Evolutionary conservation across 2,113 vertebrate genomes (phyloP), one percentile per base, ranked within the genome.

Genomic region (Tetrax tetrax): DNA sequence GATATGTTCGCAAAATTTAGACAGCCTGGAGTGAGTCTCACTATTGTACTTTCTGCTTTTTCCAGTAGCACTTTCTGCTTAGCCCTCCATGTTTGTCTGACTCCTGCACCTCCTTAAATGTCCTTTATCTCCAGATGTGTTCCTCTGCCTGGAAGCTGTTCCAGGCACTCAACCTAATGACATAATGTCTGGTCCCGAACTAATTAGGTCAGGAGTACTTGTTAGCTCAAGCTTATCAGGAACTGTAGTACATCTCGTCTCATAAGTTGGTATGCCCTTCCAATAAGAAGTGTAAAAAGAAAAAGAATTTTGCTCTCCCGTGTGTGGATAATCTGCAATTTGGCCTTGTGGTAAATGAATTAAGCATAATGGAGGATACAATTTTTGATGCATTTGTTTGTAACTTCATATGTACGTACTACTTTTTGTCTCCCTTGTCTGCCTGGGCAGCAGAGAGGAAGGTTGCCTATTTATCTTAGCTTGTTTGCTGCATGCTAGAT

Each of bases 11-110:
- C 23, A 76, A 80, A 70, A 74, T 14, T 41, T 25, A 50, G 9
- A 35, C 28, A 77, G 14, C 18, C 35, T 37, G 12, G 20, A 45
- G 13, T 0, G 0, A 56, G 7, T 76, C 25, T 79, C 1, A 0
- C 22, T 41, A 7, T 27, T 47, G 16, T 41, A 51, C 31, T 65
- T 79, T 54, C 37, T 87, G 7, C 9, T 65, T 69, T 53, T 29
- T 50, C 15, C 14, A 54, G 28, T 64, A 28, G 20, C 21, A 23
- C 4, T 33, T 48, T 25, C 27, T 48, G 19, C 31, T 79, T 87
- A 54, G 9, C 4, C 56, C 5, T 70, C 13, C 18, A 3, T 0
- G 0, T 47, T 35, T 50, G 4, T 24, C n/a, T 64, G 35, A 9
- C 24, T 87, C 7, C 38, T 43, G 14, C 14, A 57, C 10, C 20